Percentiles rank a stretch among this genome's conserved stretches.
Evolutionary conservation across 2,113 vertebrate genomes (phyloP).

Genomic region (Mola mola): DNA sequence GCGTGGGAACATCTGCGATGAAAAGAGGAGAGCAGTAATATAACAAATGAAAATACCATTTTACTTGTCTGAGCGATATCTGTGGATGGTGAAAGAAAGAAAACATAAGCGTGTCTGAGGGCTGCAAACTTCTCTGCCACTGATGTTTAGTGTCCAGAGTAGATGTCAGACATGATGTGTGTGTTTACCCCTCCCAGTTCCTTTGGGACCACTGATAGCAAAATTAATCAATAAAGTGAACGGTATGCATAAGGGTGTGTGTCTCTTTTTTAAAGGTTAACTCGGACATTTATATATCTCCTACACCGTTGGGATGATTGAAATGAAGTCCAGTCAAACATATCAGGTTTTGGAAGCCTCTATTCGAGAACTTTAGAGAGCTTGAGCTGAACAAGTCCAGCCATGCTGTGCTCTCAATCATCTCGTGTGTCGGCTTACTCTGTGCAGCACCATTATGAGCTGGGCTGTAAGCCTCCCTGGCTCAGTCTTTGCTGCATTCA

Average conservation of each 20-base stretch:
- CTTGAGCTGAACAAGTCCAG: too few species aligned
- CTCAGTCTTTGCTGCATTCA: slow-evolving; percentile 35
- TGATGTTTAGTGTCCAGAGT: slow-evolving; percentile 22
- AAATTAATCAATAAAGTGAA: slow-evolving; percentile 58
- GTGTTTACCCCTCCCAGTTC: slow-evolving; percentile 24
- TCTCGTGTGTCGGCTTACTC: too few species aligned
- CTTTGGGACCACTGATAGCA: neutral
- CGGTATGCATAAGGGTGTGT: neutral
- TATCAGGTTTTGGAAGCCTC: neutral
- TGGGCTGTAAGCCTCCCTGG: slow-evolving; percentile 16
- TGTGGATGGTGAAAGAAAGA: neutral
- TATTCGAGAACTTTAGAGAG: too few species aligned
- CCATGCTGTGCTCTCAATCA: too few species aligned
- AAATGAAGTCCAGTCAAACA: too few species aligned
- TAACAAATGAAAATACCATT: neutral
- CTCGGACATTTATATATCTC: too few species aligned
- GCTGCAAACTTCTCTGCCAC: slow-evolving; percentile 2
- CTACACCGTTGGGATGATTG: too few species aligned
- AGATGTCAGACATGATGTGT: slow-evolving; percentile 22
- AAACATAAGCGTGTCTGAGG: slow-evolving; percentile 8
- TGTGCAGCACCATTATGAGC: slow-evolving; percentile 21
- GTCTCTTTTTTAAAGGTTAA: slow-evolving; percentile 22
- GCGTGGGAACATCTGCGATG: neutral
- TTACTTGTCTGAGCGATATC: slow-evolving; percentile 3
- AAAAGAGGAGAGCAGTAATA: slow-evolving; percentile 9